A percentile compares a stretch with the other conserved stretches of the same genome.
Conservation (phyloP, 2,888 invertebrate genomes). For the Endotricha flammealis region DNA sequence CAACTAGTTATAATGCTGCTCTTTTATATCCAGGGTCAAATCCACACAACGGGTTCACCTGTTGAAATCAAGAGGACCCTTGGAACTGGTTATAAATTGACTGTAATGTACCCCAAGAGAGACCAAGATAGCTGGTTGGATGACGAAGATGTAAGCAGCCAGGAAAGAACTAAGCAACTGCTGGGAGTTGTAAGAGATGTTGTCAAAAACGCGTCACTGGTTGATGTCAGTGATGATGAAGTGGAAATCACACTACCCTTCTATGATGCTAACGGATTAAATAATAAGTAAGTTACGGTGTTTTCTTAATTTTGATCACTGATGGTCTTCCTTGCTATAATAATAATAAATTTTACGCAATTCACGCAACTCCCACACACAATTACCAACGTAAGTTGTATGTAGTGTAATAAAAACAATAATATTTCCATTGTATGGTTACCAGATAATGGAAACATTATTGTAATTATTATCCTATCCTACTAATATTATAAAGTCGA, state of each 20-base stretch:
- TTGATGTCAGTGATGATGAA: constrained; percentile 50
- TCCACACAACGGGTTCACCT: constrained; percentile 78
- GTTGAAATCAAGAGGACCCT: constrained; percentile 75
- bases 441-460: no score
- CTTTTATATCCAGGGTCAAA: constrained; percentile 56
- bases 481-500: no score
- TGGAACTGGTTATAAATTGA: constrained; percentile 75
- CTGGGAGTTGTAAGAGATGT: constrained; percentile 53
- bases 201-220: constrained; percentile 63
- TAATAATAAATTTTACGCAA: no score
- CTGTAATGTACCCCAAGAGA: constrained; percentile 53
- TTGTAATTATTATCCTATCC: no score
- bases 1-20: background rate
- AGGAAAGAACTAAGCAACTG: constrained; percentile 57
- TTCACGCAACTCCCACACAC: no score
- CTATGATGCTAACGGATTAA: constrained; percentile 64
- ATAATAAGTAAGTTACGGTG: constrained; percentile 74
- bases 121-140: constrained; percentile 12
- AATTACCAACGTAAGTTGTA: no score
- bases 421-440: no score
- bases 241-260: constrained; percentile 72
- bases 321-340: no score
- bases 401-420: no score
- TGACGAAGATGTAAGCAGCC: constrained; percentile 29
- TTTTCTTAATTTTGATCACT: no score